A percentile compares a stretch with the other conserved stretches of the same genome.
These are phyloP conservation scores for Rhyacophila brunnea DNA, from an alignment of 1,140 invertebrate species.

Conservation along the genomic window DNA sequence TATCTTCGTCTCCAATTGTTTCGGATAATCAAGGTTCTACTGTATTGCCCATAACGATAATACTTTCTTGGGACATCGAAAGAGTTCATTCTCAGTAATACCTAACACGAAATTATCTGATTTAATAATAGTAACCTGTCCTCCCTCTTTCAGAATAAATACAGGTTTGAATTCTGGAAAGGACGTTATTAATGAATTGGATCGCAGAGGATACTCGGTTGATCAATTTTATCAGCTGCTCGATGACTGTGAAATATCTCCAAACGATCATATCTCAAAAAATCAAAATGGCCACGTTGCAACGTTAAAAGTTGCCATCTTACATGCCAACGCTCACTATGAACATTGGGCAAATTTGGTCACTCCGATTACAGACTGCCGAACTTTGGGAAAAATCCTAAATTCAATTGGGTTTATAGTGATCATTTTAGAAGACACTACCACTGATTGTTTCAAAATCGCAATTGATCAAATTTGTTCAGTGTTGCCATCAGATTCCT, in stretches of 20 bases:
- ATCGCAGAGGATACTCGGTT: slow-evolving; percentile 21
- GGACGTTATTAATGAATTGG: slow-evolving; percentile 21
- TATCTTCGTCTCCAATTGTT: too few species aligned
- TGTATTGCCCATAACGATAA: too few species aligned
- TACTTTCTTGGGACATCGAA: too few species aligned
- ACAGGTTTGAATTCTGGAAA: slow-evolving; percentile 2
- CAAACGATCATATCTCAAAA: background rate
- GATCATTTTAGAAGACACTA: slow-evolving; percentile 43
- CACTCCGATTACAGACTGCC: slow-evolving; percentile 48
- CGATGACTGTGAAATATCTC: slow-evolving; percentile 14
- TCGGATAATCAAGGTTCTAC: too few species aligned
- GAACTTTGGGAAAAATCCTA: slow-evolving; percentile 40
- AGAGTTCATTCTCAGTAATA: too few species aligned
- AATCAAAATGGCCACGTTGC: background rate
- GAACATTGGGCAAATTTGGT: slow-evolving; percentile 43
- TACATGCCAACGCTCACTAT: slow-evolving; percentile 39
- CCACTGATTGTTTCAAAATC: slow-evolving; percentile 38
- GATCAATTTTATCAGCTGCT: slow-evolving; percentile 24
- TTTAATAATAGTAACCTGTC: too few species aligned
- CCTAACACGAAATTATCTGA: too few species aligned
- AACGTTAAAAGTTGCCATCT: slow-evolving; percentile 24
- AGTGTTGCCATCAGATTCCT: slow-evolving; percentile 43
- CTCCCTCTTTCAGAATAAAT: background rate
- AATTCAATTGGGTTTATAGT: slow-evolving; percentile 46
- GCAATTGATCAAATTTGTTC: slow-evolving; percentile 39